Evolutionary conservation across 2,888 invertebrate species (phyloP).

Genomic region (Ochropleura leucogaster): DNA sequence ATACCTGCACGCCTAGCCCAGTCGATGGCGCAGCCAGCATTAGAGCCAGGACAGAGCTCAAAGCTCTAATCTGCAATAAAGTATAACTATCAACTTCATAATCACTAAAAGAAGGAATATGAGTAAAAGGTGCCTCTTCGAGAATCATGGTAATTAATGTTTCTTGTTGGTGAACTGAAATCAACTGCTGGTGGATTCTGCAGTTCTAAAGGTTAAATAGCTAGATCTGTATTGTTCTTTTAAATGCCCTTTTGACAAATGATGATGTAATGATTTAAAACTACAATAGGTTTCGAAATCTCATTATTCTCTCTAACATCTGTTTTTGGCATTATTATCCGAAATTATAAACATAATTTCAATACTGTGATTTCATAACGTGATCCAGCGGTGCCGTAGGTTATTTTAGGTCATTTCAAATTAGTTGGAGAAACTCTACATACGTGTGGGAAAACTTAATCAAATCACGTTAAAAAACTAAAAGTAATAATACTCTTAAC

Average conservation of each 20-base stretch:
- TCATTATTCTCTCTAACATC: background rate
- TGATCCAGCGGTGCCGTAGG: no score
- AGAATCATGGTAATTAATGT: constrained; percentile 1
- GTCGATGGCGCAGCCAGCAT: constrained; percentile 64
- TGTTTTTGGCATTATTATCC: background rate
- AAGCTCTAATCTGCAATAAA: constrained; percentile 50
- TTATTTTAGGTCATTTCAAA: background rate
- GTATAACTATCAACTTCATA: background rate
- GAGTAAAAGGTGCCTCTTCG: background rate
- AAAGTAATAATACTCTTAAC: background rate
- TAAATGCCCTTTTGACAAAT: background rate
- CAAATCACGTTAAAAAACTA: background rate
- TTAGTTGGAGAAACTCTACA: background rate
- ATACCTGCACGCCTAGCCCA: constrained; percentile 64
- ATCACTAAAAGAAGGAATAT: background rate
- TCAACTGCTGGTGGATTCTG: background rate
- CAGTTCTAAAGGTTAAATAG: background rate
- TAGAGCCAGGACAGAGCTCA: constrained; percentile 66
- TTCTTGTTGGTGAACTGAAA: background rate
- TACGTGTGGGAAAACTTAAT: background rate
- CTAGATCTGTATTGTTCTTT: background rate
- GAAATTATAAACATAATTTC: constrained; percentile 17
- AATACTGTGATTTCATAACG: background rate
- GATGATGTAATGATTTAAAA: constrained; percentile 1
- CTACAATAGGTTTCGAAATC: constrained; percentile 2